These are phyloP conservation scores for Diglossa cyanea DNA, from an alignment of 2,797 vertebrate genomes.

Conservation along the genomic window DNA sequence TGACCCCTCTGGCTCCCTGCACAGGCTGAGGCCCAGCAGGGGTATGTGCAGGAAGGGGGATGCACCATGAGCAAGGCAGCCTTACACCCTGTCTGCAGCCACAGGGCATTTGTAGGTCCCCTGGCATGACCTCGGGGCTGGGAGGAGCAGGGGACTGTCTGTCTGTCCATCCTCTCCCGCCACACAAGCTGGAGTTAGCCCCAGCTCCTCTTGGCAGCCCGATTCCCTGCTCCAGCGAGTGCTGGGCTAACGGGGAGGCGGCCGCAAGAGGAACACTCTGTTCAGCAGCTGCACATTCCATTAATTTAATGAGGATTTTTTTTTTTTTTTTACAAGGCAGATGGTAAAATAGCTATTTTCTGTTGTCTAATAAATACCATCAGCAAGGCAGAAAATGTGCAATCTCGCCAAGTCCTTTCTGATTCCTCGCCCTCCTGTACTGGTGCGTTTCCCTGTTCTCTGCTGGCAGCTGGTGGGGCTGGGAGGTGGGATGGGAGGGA, in stretches of 20 bases:
- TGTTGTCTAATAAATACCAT: conserved; percentile 72
- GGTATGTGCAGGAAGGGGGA: rapidly evolving
- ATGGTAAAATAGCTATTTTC: conserved; percentile 73
- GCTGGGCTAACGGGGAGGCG: not conserved
- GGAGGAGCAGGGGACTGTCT: not conserved
- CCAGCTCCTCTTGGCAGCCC: not conserved
- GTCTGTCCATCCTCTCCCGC: not conserved
- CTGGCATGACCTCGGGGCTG: not conserved
- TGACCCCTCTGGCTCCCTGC: not conserved
- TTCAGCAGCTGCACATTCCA: conserved; percentile 69
- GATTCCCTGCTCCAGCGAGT: not conserved
- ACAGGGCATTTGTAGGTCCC: rapidly evolving
- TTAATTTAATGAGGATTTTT: conserved; percentile 64
- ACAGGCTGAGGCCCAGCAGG: no score
- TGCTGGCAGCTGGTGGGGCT: conserved; percentile 1
- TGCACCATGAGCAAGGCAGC: rapidly evolving
- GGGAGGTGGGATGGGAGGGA: conserved; percentile 5
- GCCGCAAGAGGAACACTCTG: conserved; percentile 42
- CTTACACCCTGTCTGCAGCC: rapidly evolving
- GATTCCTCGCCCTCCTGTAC: conserved; percentile 28
- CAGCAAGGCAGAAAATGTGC: conserved; percentile 69
- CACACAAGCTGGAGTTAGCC: rapidly evolving
- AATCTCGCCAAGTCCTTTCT: conserved; percentile 55
- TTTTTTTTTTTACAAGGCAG: conserved; percentile 48
- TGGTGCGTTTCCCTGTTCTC: not conserved